Evolutionary conservation across 2,888 invertebrate genomes (phyloP), one percentile per base, ranked within the genome.

Genomic region (Stegophylla sp.): DNA sequence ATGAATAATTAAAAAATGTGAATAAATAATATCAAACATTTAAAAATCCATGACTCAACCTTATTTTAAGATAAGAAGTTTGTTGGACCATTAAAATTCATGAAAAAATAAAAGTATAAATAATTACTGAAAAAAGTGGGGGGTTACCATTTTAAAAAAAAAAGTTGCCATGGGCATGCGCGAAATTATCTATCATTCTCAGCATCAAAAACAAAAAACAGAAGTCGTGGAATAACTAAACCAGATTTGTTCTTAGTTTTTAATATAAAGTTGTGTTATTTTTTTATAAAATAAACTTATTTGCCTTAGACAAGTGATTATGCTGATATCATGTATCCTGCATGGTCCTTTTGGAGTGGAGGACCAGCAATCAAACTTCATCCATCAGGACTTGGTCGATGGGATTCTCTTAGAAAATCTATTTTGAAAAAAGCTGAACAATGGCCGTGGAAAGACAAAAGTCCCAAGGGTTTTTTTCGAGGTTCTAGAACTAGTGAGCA

Each of bases 301-400:
- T 82, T 72, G 15, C 79, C 64, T 17, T 83, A 89, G 92, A 92
- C 93, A 0, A 85, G 86, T 61, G 92, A 94, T 51, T 94, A 95
- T 87, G 89, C 90, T 86, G 98, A 98, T 86, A 95, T 98, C 83
- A 94, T 94, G 91, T 95, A 94, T 86, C 98, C 98, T 0, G 94
- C 97, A 0, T 98, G 98, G 98, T 92, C 96, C 59, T 98, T 98
- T 87, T 97, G 97, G 97, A 96, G 96, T 87, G 98, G 98, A 41
- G 98, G 98, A 0, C 98, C 98, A 17, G 97, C 98, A 0, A 97
- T 98, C 84, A 91, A 93, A 53, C 88, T 97, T 13, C 97, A 97
- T 88, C 98, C 98, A 0, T 92, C 91, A 76, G 98, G 98, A 26
- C 91, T 98, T 83, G 98, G 97, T 0, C 89, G 96, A 61, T 98